Conservation (phyloP, 1,140 invertebrate genomes). For the Drosophila oshimai region DNA sequence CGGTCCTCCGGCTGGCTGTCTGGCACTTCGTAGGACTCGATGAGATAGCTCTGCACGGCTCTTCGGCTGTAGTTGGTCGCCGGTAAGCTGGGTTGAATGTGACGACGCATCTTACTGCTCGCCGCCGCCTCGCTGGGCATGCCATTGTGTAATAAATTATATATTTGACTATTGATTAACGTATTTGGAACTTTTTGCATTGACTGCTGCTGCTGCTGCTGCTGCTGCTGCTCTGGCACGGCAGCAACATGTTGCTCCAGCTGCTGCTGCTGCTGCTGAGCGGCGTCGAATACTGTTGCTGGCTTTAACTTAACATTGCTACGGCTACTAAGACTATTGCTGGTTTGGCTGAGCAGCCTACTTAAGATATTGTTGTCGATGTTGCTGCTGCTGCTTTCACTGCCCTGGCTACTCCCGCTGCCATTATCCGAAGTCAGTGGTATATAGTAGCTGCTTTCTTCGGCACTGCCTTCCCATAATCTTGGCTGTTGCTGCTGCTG, state of each 20-base stretch:
- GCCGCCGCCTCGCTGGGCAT: conserved; percentile 37
- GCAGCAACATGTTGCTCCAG: conserved; percentile 35
- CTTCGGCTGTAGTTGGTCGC: conserved; percentile 20
- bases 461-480: conserved; percentile 61
- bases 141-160: conserved; percentile 74
- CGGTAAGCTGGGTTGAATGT: conserved; percentile 26
- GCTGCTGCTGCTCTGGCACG: conserved; percentile 32
- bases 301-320: conserved; percentile 68
- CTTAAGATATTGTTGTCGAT: conserved; percentile 62
- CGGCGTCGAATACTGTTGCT: conserved; percentile 69
- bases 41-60: conserved; percentile 45
- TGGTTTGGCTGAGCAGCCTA: conserved; percentile 61
- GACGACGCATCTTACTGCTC: conserved; percentile 46
- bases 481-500: conserved; percentile 37
- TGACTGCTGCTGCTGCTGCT: conserved; percentile 41
- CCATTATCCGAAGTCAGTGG: conserved; percentile 62
- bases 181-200: conserved; percentile 81
- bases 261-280: conserved; percentile 47
- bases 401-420: conserved; percentile 60
- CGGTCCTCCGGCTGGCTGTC: conserved; percentile 20
- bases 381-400: conserved; percentile 51
- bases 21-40: conserved; percentile 74
- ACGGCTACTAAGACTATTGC: conserved; percentile 76
- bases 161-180: conserved; percentile 81
- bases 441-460: conserved; percentile 72